Conservation (phyloP, 2,797 vertebrate genomes). For the Agapornis canus region DNA sequence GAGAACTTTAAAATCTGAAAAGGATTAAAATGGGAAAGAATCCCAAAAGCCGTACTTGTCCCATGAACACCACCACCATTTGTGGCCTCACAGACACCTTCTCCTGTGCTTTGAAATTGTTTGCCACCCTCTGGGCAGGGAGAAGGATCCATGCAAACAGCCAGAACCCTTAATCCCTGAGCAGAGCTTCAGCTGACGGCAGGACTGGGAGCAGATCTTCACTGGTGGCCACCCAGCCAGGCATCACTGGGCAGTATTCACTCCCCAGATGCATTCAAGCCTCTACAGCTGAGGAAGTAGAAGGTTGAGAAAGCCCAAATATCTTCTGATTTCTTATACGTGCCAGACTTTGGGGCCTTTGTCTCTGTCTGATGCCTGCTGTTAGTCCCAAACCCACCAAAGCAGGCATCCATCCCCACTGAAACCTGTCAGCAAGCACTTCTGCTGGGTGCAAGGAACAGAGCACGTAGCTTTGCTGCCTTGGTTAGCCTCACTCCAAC, state of each 20-base stretch:
- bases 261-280: background rate
- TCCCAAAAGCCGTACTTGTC: background rate
- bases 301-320: background rate
- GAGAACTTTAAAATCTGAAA: constrained; percentile 9
- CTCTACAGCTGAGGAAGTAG: background rate
- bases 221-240: background rate
- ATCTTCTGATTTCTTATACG: background rate
- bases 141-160: background rate
- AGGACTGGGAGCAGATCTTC: background rate
- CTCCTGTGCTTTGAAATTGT: constrained; percentile 8
- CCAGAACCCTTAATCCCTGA: background rate
- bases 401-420: background rate
- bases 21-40: background rate
- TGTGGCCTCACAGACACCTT: background rate
- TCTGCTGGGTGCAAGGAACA: fast-evolving
- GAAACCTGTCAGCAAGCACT: background rate
- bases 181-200: background rate
- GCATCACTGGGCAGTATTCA: fast-evolving
- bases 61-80: background rate
- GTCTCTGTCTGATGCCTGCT: background rate
- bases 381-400: background rate
- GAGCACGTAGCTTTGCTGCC: background rate
- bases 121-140: background rate
- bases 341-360: background rate
- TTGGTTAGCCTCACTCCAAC: background rate